Evolutionary conservation across 1,140 invertebrate species (phyloP).

Genomic region (Battus philenor): DNA sequence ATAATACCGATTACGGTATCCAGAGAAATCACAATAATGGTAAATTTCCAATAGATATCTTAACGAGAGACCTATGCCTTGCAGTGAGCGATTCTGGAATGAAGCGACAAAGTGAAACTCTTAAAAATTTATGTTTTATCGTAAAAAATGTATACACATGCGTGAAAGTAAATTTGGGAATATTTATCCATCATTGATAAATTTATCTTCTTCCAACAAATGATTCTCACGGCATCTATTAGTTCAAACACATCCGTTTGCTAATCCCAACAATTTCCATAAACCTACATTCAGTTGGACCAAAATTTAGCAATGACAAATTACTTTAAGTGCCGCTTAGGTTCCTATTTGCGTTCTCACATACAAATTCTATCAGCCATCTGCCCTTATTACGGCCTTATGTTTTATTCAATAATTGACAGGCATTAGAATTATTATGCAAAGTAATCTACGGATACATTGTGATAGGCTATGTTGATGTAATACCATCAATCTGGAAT

Average conservation of each 20-base stretch:
- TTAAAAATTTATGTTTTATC: too few species aligned
- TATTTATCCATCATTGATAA: too few species aligned
- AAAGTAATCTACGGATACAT: constrained; percentile 50
- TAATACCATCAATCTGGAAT: constrained; percentile 67
- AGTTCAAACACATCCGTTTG: constrained; percentile 31
- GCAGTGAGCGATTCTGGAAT: too few species aligned
- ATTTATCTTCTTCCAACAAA: too few species aligned
- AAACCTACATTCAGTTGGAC: constrained; percentile 22
- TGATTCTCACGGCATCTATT: constrained; percentile 7
- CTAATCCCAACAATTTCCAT: constrained; percentile 48
- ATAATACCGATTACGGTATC: too few species aligned
- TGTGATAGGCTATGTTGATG: constrained; percentile 67
- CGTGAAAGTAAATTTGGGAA: too few species aligned
- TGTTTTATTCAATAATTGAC: constrained; percentile 70
- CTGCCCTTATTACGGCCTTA: constrained; percentile 37
- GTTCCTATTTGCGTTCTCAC: constrained; percentile 41
- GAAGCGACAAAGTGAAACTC: too few species aligned
- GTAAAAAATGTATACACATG: too few species aligned
- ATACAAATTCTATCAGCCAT: constrained; percentile 38
- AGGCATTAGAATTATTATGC: constrained; percentile 62
- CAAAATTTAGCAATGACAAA: constrained; percentile 62
- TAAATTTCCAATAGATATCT: too few species aligned
- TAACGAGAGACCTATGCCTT: too few species aligned
- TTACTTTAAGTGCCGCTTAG: constrained; percentile 29
- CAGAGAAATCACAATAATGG: too few species aligned